Percentiles rank a stretch among this genome's conserved stretches.
These are phyloP conservation scores for Hyperoplus lanceolatus DNA, from an alignment of 2,797 vertebrate genomes.

Conservation along the genomic window DNA sequence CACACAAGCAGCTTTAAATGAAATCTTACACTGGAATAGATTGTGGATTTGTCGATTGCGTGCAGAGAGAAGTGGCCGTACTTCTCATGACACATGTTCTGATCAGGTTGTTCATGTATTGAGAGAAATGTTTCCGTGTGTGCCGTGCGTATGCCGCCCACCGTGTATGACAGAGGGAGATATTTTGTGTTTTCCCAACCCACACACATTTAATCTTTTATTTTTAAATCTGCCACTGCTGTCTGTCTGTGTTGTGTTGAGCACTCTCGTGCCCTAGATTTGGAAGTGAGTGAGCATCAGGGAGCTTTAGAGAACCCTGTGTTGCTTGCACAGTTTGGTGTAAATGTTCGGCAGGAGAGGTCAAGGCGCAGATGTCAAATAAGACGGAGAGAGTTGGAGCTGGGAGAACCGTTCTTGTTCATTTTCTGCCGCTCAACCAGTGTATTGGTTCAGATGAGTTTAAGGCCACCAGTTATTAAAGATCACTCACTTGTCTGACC, in stretches of 20 bases:
- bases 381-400: constrained; percentile 35
- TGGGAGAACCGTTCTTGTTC: constrained; percentile 18
- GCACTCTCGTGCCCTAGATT: constrained; percentile 83
- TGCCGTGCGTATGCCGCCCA: constrained; percentile 1
- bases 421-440: constrained; percentile 18
- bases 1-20: constrained; percentile 49
- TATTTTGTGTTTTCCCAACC: constrained; percentile 72
- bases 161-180: constrained; percentile 51
- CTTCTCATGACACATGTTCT: constrained; percentile 46
- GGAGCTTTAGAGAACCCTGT: constrained; percentile 70
- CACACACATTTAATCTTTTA: constrained; percentile 85
- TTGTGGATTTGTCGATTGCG: constrained; percentile 55
- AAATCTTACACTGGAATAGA: constrained; percentile 39
- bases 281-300: constrained; percentile 78
- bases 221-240: constrained; percentile 85
- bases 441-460: constrained; percentile 58
- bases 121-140: constrained; percentile 18
- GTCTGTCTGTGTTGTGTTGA: constrained; percentile 77
- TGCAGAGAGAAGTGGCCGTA: constrained; percentile 24
- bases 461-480: constrained; percentile 80
- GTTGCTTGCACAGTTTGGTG: constrained; percentile 62
- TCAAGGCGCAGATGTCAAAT: constrained; percentile 65
- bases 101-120: constrained; percentile 47
- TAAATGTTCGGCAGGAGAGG: constrained; percentile 61
- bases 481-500: constrained; percentile 75